Conservation (phyloP, 2,888 invertebrate species). For the Plagodis pulveraria region DNA sequence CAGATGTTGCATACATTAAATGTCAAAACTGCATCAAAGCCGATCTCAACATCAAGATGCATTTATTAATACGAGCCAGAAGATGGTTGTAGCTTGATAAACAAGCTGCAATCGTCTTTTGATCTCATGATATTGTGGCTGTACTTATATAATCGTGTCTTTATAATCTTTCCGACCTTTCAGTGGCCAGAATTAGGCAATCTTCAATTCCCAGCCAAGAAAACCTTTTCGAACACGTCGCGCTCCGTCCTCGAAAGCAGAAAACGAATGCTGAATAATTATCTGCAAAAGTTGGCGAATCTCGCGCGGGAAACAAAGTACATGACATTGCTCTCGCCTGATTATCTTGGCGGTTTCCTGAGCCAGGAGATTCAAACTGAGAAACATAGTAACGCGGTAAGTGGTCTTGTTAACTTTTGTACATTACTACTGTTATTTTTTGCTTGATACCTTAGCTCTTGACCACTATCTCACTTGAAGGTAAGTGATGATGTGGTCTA, state of each 20-base stretch:
- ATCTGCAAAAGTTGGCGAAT: slow-evolving; percentile 87
- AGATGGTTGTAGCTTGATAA: too few species aligned
- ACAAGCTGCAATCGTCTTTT: not conserved
- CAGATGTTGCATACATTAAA: too few species aligned
- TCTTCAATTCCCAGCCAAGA: slow-evolving; percentile 95
- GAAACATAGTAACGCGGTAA: slow-evolving; percentile 72
- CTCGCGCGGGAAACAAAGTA: slow-evolving; percentile 71
- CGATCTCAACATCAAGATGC: too few species aligned
- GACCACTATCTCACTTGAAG: too few species aligned
- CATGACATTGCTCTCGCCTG: slow-evolving; percentile 65
- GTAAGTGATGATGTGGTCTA: too few species aligned
- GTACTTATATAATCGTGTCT: not conserved
- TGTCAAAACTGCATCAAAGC: too few species aligned
- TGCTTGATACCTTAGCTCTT: too few species aligned
- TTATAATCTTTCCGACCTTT: slow-evolving; percentile 39
- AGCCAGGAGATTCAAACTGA: slow-evolving; percentile 76
- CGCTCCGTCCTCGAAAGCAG: slow-evolving; percentile 93
- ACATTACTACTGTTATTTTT: too few species aligned
- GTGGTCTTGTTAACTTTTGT: slow-evolving; percentile 29
- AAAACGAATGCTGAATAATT: slow-evolving; percentile 92
- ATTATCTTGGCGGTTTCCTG: slow-evolving; percentile 76
- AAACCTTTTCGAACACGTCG: slow-evolving; percentile 97
- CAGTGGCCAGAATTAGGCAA: slow-evolving; percentile 92
- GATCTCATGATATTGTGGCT: not conserved
- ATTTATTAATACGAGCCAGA: too few species aligned